Conservation (phyloP, 2,113 vertebrate species). For the Lagenorhynchus albirostris region DNA sequence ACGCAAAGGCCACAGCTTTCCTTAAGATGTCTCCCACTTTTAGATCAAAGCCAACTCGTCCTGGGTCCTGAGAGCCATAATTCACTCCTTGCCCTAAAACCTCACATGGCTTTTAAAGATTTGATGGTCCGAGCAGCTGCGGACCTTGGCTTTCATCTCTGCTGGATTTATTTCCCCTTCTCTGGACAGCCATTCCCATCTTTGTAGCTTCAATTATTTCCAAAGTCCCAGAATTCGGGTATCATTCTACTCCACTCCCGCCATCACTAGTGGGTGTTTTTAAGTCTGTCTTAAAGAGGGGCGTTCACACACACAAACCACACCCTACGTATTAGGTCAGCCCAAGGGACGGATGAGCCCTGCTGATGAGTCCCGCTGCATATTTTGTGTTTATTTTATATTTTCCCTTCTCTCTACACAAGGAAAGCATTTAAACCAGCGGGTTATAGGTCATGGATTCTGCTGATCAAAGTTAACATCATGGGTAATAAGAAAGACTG, state of each 20-base stretch:
- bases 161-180: conserved; percentile 48
- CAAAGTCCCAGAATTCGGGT: neutral
- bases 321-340: neutral
- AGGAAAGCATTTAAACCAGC: neutral
- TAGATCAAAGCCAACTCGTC: conserved; percentile 57
- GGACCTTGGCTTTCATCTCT: conserved; percentile 70
- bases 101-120: conserved; percentile 63
- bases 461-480: neutral
- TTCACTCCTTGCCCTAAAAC: conserved; percentile 45
- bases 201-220: conserved; percentile 18
- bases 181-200: conserved; percentile 51
- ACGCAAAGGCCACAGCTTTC: conserved; percentile 41
- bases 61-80: conserved; percentile 60
- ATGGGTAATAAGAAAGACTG: neutral
- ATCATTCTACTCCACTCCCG: neutral
- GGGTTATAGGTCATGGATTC: neutral
- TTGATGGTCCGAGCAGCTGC: conserved; percentile 66
- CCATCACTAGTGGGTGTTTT: neutral
- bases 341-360: neutral
- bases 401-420: neutral
- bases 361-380: rapidly evolving
- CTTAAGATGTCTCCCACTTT: conserved; percentile 36
- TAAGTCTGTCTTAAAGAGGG: neutral
- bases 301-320: neutral
- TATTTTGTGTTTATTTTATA: neutral